Conservation (phyloP, 2,797 vertebrate species). For the Manis crassicaudata region DNA sequence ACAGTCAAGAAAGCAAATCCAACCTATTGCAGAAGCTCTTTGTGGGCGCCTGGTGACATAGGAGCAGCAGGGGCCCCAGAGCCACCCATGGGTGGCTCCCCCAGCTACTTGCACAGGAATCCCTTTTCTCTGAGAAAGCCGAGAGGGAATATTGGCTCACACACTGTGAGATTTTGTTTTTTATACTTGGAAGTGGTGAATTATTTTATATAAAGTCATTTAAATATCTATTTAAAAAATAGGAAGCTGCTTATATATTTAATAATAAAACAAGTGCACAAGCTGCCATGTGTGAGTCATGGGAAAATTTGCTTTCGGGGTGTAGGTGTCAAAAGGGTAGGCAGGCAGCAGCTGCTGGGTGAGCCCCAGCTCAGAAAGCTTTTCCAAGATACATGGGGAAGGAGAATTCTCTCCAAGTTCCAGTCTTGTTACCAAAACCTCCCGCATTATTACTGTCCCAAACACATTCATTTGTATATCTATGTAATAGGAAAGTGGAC, state of each 20-base stretch:
- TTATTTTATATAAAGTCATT: constrained; percentile 89
- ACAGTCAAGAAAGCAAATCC: constrained; percentile 57
- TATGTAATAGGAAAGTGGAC: constrained; percentile 3
- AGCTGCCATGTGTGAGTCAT: constrained; percentile 71
- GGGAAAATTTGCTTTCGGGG: constrained; percentile 50
- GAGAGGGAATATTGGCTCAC: constrained; percentile 73
- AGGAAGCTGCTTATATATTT: constrained; percentile 86
- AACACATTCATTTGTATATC: constrained; percentile 50
- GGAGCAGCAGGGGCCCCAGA: not conserved
- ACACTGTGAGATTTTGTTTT: constrained; percentile 79
- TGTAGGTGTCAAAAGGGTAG: not conserved
- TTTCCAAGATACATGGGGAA: not conserved
- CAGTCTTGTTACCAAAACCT: constrained; percentile 2
- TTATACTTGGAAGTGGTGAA: constrained; percentile 85
- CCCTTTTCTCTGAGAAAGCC: constrained; percentile 61
- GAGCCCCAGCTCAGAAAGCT: not conserved
- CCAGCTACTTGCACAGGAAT: not conserved
- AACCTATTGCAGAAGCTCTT: constrained; percentile 63
- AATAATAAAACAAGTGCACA: constrained; percentile 84
- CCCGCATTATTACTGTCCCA: not conserved
- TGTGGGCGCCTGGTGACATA: constrained; percentile 41
- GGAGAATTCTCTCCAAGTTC: constrained; percentile 13
- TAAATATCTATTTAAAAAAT: constrained; percentile 88
- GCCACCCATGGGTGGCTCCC: not conserved
- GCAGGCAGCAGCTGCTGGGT: not conserved